These are phyloP conservation scores for Pseudochaenichthys georgianus DNA, from an alignment of 2,797 vertebrate genomes.

Conservation along the genomic window DNA sequence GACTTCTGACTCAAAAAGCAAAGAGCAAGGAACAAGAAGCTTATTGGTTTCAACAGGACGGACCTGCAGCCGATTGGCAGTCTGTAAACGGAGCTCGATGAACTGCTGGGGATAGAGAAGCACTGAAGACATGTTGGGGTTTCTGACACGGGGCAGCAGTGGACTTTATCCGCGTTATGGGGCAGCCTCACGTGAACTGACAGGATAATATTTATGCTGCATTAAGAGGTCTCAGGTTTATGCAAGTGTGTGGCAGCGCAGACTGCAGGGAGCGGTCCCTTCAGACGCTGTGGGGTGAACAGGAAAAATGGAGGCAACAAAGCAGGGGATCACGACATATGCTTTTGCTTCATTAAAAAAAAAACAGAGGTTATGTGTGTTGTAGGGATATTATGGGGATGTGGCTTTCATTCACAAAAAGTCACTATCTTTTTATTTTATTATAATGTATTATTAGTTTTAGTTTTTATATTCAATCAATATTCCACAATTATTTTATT, in stretches of 20 bases:
- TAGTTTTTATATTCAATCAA: no score
- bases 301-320: slow-evolving; percentile 38
- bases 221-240: slow-evolving; percentile 59
- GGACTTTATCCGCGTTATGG: slow-evolving; percentile 10
- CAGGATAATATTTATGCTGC: slow-evolving; percentile 47
- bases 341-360: background rate
- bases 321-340: slow-evolving; percentile 23
- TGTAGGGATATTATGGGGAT: no score
- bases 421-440: no score
- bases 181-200: slow-evolving; percentile 43
- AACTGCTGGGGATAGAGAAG: slow-evolving; percentile 23
- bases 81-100: slow-evolving; percentile 46
- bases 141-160: slow-evolving; percentile 15
- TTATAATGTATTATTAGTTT: no score
- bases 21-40: slow-evolving; percentile 55
- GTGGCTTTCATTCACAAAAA: no score
- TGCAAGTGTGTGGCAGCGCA: slow-evolving; percentile 36
- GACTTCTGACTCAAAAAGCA: slow-evolving; percentile 60
- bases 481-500: no score
- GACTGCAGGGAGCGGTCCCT: slow-evolving; percentile 43
- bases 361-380: no score
- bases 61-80: slow-evolving; percentile 42
- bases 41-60: slow-evolving; percentile 61
- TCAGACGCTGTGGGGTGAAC: slow-evolving; percentile 34
- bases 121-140: slow-evolving; percentile 8